Conservation (phyloP, 2,888 invertebrate genomes). For the Therioaphis trifolii region DNA sequence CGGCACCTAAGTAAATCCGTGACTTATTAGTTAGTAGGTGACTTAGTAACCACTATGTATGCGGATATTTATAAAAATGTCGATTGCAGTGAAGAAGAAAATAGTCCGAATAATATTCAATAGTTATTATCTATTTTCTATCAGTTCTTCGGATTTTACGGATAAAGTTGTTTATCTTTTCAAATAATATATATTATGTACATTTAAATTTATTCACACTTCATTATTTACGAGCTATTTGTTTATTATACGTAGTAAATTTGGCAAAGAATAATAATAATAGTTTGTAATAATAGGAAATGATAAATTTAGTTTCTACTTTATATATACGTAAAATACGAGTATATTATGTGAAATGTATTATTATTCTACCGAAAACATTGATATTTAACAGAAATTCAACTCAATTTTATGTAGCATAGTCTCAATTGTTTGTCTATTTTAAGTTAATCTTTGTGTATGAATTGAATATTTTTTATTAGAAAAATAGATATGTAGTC, state of each 20-base stretch:
- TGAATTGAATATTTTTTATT: no score
- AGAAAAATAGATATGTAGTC: no score
- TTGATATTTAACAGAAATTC: no score
- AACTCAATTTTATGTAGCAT: no score
- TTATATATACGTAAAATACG: background rate
- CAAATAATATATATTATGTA: slow-evolving; percentile 7
- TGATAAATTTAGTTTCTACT: background rate
- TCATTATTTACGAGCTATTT: background rate
- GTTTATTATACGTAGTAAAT: slow-evolving; percentile 5
- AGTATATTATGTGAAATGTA: background rate
- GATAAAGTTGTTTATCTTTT: background rate
- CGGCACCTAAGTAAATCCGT: slow-evolving; percentile 44
- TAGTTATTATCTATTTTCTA: background rate
- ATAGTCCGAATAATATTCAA: slow-evolving; percentile 23
- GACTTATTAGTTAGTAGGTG: slow-evolving; percentile 52
- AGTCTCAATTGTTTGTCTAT: no score
- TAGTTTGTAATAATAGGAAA: background rate
- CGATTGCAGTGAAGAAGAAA: slow-evolving; percentile 1
- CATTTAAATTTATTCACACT: slow-evolving; percentile 13
- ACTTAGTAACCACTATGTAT: slow-evolving; percentile 20
- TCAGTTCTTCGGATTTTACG: slow-evolving; percentile 1
- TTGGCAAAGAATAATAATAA: slow-evolving; percentile 11
- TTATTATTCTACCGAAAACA: background rate
- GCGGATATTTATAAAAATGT: slow-evolving; percentile 13
- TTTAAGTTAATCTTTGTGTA: no score